Evolutionary conservation across 2,797 vertebrate genomes (phyloP), one percentile per base, ranked within the genome.

Genomic region (Sebastes diaconus): DNA sequence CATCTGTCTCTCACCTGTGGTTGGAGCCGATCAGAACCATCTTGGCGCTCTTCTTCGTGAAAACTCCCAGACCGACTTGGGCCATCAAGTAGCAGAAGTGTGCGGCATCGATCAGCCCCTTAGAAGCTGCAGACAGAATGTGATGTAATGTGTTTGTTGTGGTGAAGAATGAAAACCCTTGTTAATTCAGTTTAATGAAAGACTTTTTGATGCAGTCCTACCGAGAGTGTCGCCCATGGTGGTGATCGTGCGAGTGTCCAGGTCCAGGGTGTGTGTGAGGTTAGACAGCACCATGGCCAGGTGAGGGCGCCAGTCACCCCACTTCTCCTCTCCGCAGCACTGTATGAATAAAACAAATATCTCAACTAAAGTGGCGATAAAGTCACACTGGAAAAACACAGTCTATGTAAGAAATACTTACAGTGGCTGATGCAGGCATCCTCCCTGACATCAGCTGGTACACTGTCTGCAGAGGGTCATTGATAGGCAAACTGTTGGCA

Each of bases 71-170:
- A 18, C 96, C 97, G 30, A 97, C 96, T 87, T 98, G 98, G 79
- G 98, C 98, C 98, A 99, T 99, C 84, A 99, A 90, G 92, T 99
- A 99, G 94, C 99, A 99, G 88, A 99, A 99, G 81, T 99, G 99
- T 2, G 98, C 97, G 1, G 97, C 98, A 25, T 99, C 99, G 1
- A 97, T 81, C 68, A 99, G 95, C 18, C 98, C 97, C 91, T 96
- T 98, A 3, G 98, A 98, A 69, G 97, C 99, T 99, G 93, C 5
- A 71, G 14, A 66, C 3, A 75, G 29, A 70, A 13, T 11, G 14
- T 73, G 34, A 72, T 22, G 2, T 1, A 20, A 36, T 8, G 4
- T 1, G 32, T 13, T 79, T 29, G 30, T 3, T 58, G 10, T 7
- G 20, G 8, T 14, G 1, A 67, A 25, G 4, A 68, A 54, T 10